Percentiles rank a stretch among this genome's conserved stretches.
Evolutionary conservation across 2,888 invertebrate genomes (phyloP).

Genomic region (Lycia hirtaria): DNA sequence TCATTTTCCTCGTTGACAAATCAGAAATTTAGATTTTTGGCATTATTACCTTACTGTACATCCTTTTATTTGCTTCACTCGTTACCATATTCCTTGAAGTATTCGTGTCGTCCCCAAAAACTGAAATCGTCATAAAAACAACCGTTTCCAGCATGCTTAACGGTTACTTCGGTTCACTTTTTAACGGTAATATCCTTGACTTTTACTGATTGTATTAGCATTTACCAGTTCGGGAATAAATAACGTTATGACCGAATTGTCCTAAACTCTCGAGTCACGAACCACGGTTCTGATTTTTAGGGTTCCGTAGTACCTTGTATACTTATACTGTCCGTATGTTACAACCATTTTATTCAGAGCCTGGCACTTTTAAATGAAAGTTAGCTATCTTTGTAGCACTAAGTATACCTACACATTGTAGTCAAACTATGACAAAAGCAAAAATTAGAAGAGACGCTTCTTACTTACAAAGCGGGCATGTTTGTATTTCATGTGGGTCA

Average conservation of each 20-base stretch:
- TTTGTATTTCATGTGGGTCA: no score
- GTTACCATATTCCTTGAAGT: slow-evolving; percentile 41
- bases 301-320: no score
- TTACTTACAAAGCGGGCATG: no score
- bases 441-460: no score
- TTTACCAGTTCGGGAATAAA: slow-evolving; percentile 60
- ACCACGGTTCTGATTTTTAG: slow-evolving; percentile 50
- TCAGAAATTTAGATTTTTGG: slow-evolving; percentile 18
- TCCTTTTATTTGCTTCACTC: slow-evolving; percentile 28
- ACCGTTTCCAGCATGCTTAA: slow-evolving; percentile 50
- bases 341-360: no score
- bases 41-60: slow-evolving; percentile 20
- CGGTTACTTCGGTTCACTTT: slow-evolving; percentile 42
- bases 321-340: no score
- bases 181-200: slow-evolving; percentile 62
- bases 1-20: background rate
- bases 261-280: slow-evolving; percentile 69
- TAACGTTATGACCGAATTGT: slow-evolving; percentile 56
- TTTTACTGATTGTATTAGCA: slow-evolving; percentile 65
- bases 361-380: no score
- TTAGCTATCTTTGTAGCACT: no score
- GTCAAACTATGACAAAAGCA: no score
- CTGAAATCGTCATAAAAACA: slow-evolving; percentile 48
- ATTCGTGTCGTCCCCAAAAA: slow-evolving; percentile 40
- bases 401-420: no score